phyloP scores from a whole-genome alignment of 2,113 vertebrate species.

The Typhlomys cinereus region DNA sequence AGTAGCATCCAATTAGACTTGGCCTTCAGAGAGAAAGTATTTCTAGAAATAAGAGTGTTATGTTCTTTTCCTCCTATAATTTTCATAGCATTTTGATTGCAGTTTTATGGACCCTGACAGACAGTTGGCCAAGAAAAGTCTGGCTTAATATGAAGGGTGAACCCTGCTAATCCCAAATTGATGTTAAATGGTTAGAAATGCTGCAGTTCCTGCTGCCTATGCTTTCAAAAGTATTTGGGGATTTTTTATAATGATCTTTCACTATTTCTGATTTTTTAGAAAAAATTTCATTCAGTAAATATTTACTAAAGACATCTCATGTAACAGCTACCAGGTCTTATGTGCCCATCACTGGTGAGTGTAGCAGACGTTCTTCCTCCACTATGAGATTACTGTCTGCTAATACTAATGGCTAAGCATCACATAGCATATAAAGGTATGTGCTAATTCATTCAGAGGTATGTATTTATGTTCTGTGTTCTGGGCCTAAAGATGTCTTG shows the following conservation, averaged over 20 bases:
- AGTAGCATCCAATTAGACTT: constrained; percentile 30
- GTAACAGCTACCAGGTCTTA: not conserved
- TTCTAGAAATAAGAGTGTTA: constrained; percentile 66
- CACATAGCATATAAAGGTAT: too few relatives aligned
- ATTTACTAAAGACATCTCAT: constrained; percentile 25
- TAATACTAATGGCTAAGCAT: not conserved
- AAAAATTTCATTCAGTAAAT: constrained; percentile 20
- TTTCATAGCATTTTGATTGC: constrained; percentile 58
- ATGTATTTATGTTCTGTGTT: not conserved
- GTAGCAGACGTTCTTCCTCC: not conserved
- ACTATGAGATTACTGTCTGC: not conserved
- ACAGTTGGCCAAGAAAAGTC: constrained; percentile 64
- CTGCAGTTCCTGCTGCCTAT: constrained; percentile 26
- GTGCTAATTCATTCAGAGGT: not conserved
- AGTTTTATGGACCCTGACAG: constrained; percentile 58
- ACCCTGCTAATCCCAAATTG: constrained; percentile 53
- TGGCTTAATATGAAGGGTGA: constrained; percentile 53
- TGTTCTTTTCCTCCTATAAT: constrained; percentile 56
- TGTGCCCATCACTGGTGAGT: not conserved
- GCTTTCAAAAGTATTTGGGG: constrained; percentile 52
- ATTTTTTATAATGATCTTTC: constrained; percentile 49
- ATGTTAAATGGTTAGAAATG: constrained; percentile 59
- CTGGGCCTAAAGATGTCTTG: not conserved
- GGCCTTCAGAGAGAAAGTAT: constrained; percentile 54
- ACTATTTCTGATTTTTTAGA: constrained; percentile 19